Percentiles rank a stretch among this genome's conserved stretches.
Evolutionary conservation across 2,888 invertebrate species (phyloP).

Genomic region (Adelognathus sp.): DNA sequence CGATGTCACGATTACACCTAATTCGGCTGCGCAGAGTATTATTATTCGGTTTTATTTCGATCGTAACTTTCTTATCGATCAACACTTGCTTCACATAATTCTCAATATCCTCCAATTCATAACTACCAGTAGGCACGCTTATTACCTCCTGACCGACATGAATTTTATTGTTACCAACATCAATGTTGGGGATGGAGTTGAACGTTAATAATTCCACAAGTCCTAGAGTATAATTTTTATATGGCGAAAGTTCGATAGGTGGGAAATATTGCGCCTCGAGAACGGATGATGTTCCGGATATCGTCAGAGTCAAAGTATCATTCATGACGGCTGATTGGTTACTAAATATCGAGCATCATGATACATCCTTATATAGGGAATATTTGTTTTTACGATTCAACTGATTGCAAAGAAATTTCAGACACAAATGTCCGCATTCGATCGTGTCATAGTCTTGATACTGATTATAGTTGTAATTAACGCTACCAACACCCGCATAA

Average conservation of each 20-base stretch:
- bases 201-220: conserved; percentile 71
- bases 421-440: conserved; percentile 55
- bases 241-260: conserved; percentile 64
- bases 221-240: conserved; percentile 67
- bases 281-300: conserved; percentile 64
- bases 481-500: conserved; percentile 53
- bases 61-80: neutral
- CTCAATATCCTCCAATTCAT: conserved; percentile 72
- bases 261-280: conserved; percentile 66
- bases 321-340: conserved; percentile 27
- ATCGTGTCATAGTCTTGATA: conserved; percentile 56
- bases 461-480: conserved; percentile 48
- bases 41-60: conserved; percentile 63
- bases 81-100: conserved; percentile 56
- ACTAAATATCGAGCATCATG: neutral
- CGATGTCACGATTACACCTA: conserved; percentile 47
- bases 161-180: conserved; percentile 65
- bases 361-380: conserved; percentile 5
- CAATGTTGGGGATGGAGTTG: conserved; percentile 74
- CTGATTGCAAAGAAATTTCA: conserved; percentile 49
- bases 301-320: conserved; percentile 66
- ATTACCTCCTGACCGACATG: conserved; percentile 56
- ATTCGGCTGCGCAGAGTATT: conserved; percentile 68
- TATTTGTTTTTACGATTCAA: conserved; percentile 19
- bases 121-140: conserved; percentile 69